phyloP scores from a whole-genome alignment of 2,797 vertebrate genomes.

The Anguilla anguilla region DNA sequence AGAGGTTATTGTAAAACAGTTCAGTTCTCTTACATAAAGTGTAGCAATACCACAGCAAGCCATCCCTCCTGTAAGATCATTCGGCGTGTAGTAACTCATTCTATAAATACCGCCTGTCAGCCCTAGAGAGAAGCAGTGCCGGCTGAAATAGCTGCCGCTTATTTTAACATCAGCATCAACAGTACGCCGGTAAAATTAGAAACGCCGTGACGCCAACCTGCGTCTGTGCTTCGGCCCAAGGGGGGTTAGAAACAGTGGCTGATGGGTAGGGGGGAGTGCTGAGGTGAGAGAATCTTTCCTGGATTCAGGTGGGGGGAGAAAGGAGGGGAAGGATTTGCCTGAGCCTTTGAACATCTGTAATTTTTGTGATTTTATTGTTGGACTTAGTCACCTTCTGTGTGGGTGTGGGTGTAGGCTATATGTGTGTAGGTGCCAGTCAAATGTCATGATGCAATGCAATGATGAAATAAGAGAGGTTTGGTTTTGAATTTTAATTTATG shows the following conservation, averaged over 20 bases:
- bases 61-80: constrained; percentile 61
- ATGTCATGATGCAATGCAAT: background rate
- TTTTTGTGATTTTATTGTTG: background rate
- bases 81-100: constrained; percentile 68
- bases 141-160: constrained; percentile 91
- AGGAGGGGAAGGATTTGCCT: constrained; percentile 24
- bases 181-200: constrained; percentile 91
- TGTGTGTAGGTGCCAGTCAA: background rate
- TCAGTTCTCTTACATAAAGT: constrained; percentile 40
- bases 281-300: constrained; percentile 43
- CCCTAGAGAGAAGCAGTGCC: constrained; percentile 54
- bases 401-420: background rate
- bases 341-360: background rate
- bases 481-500: background rate
- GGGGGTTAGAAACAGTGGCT: constrained; percentile 70
- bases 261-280: constrained; percentile 43
- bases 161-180: constrained; percentile 92
- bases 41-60: constrained; percentile 22
- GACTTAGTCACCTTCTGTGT: constrained; percentile 12
- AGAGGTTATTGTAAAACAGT: constrained; percentile 45
- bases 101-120: constrained; percentile 75
- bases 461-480: background rate
- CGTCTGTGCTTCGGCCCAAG: constrained; percentile 87
- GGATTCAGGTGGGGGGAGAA: constrained; percentile 59
- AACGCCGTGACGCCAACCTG: constrained; percentile 87